Evolutionary conservation across 2,888 invertebrate species (phyloP).

Genomic region (Cylloceria caligata): DNA sequence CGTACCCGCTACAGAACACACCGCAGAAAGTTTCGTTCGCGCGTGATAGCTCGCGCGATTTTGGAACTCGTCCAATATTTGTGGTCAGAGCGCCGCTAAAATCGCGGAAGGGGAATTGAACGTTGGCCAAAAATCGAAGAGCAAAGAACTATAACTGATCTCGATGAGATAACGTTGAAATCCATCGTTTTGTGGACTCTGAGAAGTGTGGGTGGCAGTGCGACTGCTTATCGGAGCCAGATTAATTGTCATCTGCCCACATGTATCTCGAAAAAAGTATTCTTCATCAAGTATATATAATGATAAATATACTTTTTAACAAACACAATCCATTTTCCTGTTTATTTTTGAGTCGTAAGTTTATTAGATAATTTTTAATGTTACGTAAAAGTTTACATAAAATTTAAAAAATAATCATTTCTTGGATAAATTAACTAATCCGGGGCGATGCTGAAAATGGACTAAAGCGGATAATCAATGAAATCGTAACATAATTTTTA

Average conservation of each 20-base stretch:
- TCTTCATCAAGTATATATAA: background rate
- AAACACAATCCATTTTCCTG: background rate
- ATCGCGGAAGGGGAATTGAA: conserved; percentile 51
- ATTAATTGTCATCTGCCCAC: conserved; percentile 10
- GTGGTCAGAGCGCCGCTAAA: conserved; percentile 44
- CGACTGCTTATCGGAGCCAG: conserved; percentile 6
- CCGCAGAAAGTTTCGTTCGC: conserved; percentile 47
- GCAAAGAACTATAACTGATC: conserved; percentile 41
- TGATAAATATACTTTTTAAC: conserved; percentile 33
- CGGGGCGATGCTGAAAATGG: conserved; percentile 30
- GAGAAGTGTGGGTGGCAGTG: conserved; percentile 51
- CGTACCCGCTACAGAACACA: conserved; percentile 27
- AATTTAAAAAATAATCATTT: too few relatives aligned
- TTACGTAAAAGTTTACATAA: background rate
- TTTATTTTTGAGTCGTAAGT: background rate
- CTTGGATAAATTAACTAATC: too few relatives aligned
- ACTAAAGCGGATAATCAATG: background rate
- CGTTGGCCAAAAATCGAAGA: conserved; percentile 62
- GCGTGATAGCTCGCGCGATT: conserved; percentile 41
- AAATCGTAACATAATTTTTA: conserved; percentile 23
- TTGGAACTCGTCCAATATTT: conserved; percentile 65
- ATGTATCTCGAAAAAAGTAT: conserved; percentile 14
- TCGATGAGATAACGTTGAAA: conserved; percentile 64
- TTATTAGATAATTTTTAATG: background rate
- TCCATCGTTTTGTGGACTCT: conserved; percentile 44